Evolutionary conservation across 2,888 invertebrate genomes (phyloP), one percentile per base, ranked within the genome.

Genomic region (Taenaris catops): DNA sequence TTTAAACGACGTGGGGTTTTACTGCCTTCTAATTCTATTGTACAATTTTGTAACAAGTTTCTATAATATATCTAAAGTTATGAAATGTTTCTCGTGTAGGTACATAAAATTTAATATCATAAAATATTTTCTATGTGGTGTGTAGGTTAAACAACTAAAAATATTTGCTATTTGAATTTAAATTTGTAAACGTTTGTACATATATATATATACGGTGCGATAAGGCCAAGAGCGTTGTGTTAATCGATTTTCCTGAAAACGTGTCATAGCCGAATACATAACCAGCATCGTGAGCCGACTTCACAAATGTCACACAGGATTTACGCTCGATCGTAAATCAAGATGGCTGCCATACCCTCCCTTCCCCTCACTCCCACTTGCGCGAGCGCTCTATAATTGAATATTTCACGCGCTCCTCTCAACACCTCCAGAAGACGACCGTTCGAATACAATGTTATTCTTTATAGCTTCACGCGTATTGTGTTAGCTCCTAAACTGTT

Each of bases 401-500:
- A 86, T 86, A 86, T 84, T 83, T 74, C 80, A 75, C 78, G 80
- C 73, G 56, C 56, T 63, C 63, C 80, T 76, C 83, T 84, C 86
- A 84, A 86, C 86, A 86, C 86, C 84, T 86, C 62, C 65, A 42
- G 59, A 44, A 67, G 62, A 67, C 50, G 65, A 61, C 58, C 63
- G 59, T 64, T 59, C 58, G 51, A 51, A 63, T 83, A 86, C 86
- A 86, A 78, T 81, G 86, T 86, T 74, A 71, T 63, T 44, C 71
- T 83, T 86, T 83, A 86, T 68, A 59, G 61, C 76, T 63, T 50
- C 52, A 44, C 65, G 51, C 61, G 66, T 69, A 86, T 83, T 86
- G 80, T 83, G 83, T 84, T 83, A 84, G 79, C 68, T 62, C 70
- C 81, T 83, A 81, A 84, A 79, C 79, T 74, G 71, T 73, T 76